Base-by-base conservation (phyloP, 2,797 vertebrate species). In the Macroramphosus scolopax region DNA sequence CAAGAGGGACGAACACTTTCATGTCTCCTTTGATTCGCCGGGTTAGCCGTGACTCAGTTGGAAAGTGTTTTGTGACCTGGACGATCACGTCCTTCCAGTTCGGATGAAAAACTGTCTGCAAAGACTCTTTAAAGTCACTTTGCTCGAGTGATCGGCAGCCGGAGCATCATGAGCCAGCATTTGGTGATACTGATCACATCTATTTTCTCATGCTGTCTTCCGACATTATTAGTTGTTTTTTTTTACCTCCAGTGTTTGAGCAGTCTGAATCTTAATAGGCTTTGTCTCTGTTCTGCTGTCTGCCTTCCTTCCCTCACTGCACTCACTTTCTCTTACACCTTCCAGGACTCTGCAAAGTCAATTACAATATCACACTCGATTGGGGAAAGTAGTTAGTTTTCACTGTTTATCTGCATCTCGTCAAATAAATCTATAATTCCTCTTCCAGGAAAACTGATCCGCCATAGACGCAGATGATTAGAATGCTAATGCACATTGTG, bases 1-100 rank as follows among this genome's bases (percentile, higher is more conserved):
- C 71, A 87, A 77, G n/a, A 84, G 65, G 53, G 51, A 68, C 67
- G 57, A 57, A 62, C 26, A 15, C 85, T 82, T 84, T 85, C 59
- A 83, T 75, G 80, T 80, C 65, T 65, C 67, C 54, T 82, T 77
- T 80, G 72, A 82, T 87, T 82, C 74, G 70, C 50, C 66, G 58
- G 56, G 71, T 80, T 77, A 45, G 57, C 32, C 6, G 39, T 51
- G 63, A 75, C 68, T 77, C 57, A 53, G 57, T 42, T 50, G 8
- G 30, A 68, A 65, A 48, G 51, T 38, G 31, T 12, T 17, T 24
- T 69, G 53, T 68, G 75, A 75, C 63, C 68, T 63, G 61, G 60
- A 59, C 65, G 56, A 34, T 18, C 55, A 78, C 63, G 68, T 63
- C 48, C 57, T 55, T 46, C 63, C 7, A 1, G 17, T 52, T 51